Evolutionary conservation across 2,888 invertebrate species (phyloP).

Genomic region (Aphidoletes aphidimyza): DNA sequence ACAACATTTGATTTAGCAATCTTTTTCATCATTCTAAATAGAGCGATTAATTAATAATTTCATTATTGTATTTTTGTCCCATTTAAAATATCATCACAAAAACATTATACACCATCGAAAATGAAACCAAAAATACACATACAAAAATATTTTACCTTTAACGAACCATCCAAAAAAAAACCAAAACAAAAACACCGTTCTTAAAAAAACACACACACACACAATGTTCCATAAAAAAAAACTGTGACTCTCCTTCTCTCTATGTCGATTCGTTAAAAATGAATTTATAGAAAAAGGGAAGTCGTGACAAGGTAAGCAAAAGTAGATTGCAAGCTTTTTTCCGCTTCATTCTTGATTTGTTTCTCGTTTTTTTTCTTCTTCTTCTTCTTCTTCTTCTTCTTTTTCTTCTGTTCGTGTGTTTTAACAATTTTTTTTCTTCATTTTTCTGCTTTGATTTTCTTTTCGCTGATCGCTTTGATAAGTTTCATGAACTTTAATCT

Average conservation of each 20-base stretch:
- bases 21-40: background rate
- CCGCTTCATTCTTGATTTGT: conserved; percentile 57
- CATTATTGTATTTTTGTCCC: conserved; percentile 45
- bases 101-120: background rate
- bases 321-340: conserved; percentile 47
- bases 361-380: conserved; percentile 44
- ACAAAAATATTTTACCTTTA: background rate
- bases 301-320: conserved; percentile 83
- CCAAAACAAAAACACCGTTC: background rate
- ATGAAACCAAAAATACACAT: background rate
- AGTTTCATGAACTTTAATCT: conserved; percentile 52
- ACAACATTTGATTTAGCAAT: background rate
- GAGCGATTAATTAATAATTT: conserved; percentile 25
- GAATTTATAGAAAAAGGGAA: conserved; percentile 80
- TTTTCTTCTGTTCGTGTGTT: conserved; percentile 55
- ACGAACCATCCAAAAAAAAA: background rate
- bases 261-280: conserved; percentile 49
- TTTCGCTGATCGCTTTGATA: conserved; percentile 9
- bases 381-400: conserved; percentile 55
- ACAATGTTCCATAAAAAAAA: background rate
- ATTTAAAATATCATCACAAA: background rate
- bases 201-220: background rate
- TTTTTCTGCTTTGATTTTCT: no score
- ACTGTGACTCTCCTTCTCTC: conserved; percentile 41
- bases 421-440: no score